Evolutionary conservation across 2,797 vertebrate genomes (phyloP), one percentile per base, ranked within the genome.

Genomic region (Propithecus perrieri): DNA sequence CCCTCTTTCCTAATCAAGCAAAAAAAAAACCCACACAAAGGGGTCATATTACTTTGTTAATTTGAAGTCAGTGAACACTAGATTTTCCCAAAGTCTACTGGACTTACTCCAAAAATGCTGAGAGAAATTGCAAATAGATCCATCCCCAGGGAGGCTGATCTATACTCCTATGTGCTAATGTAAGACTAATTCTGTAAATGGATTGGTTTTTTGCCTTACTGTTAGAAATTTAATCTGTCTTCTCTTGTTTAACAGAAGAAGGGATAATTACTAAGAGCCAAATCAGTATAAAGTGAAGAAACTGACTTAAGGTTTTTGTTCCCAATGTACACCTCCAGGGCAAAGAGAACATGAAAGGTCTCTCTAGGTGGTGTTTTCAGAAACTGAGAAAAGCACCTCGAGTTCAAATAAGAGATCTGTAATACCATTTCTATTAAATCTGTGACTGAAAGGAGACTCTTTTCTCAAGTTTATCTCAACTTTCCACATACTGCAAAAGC

Each of bases 161-260:
- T 63, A 95, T 96, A 98, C 96, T 98, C 98, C 97, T 85, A 76
- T 48, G 97, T 95, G 94, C 98, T 98, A 98, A 98, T 98, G 97
- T 98, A 98, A 98, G 97, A 96, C 98, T 98, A 97, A 98, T 98
- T 98, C 98, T 96, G 97, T 97, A 98, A 98, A 98, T 96, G 98
- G 98, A 98, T 97, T 98, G 98, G 98, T 98, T 98, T 98, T 97
- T 95, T 98, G 97, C 95, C 96, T 96, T 81, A 96, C 97, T 95
- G 96, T 97, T 96, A 98, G 98, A 98, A 98, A 98, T 97, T 97
- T 97, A 98, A 98, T 98, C 98, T 98, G 94, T 22, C 98, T 97
- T 97, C 98, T 98, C 98, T 98, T 98, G 97, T 97, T 93, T 85
- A 95, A 97, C 28, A 98, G 95, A 93, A 97, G 98, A 98, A 98